phyloP scores from a whole-genome alignment of 1,140 invertebrate genomes.

The Drusus annulatus region DNA sequence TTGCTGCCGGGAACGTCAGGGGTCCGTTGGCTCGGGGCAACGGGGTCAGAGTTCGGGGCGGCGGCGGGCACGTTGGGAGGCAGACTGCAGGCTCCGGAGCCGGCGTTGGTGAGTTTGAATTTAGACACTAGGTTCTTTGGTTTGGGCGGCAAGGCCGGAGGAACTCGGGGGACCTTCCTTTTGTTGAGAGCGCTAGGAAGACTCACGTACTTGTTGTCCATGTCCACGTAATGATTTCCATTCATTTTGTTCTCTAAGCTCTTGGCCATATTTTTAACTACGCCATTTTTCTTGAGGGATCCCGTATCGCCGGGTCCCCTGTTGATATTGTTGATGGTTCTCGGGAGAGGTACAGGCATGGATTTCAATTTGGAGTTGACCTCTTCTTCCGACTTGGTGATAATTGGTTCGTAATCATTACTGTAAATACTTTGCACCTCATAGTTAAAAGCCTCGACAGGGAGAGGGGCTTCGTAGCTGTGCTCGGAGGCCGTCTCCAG shows the following conservation, averaged over 20 bases:
- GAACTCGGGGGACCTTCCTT: constrained; percentile 74
- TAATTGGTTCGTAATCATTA: constrained; percentile 76
- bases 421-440: constrained; percentile 77
- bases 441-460: constrained; percentile 71
- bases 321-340: constrained; percentile 56
- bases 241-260: constrained; percentile 73
- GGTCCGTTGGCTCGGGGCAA: constrained; percentile 76
- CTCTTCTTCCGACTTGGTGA: constrained; percentile 69
- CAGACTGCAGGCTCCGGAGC: not conserved
- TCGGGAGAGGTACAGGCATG: constrained; percentile 62
- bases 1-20: constrained; percentile 72
- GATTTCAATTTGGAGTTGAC: constrained; percentile 46
- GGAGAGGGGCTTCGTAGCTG: constrained; percentile 70
- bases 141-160: constrained; percentile 80
- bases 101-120: constrained; percentile 68
- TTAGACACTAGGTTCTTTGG: constrained; percentile 77
- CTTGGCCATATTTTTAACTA: constrained; percentile 73
- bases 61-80: constrained; percentile 8
- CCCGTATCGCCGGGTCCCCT: constrained; percentile 50
- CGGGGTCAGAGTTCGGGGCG: constrained; percentile 75
- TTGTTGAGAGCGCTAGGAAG: constrained; percentile 67
- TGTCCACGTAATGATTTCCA: constrained; percentile 64
- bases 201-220: constrained; percentile 65
- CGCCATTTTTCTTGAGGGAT: constrained; percentile 67
- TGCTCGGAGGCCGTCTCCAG: constrained; percentile 71